phyloP scores from a whole-genome alignment of 2,888 invertebrate species.

The Drepana falcataria region DNA sequence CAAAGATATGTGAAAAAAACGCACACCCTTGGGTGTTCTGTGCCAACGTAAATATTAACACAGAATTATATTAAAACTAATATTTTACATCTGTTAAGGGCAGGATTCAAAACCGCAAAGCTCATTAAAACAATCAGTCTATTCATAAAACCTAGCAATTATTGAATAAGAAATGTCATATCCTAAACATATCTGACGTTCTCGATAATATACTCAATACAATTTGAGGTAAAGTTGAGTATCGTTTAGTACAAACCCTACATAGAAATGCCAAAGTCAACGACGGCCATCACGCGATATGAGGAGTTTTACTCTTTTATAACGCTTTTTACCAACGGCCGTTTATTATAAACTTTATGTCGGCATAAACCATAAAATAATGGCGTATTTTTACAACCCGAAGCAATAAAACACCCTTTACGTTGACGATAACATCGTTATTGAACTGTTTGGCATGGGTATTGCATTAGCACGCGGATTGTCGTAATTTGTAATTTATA shows the following conservation, averaged over 20 bases:
- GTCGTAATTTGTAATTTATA: background rate
- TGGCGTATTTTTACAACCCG: slow-evolving; percentile 67
- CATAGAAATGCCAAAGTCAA: slow-evolving; percentile 15
- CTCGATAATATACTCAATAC: no score
- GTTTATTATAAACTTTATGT: slow-evolving; percentile 75
- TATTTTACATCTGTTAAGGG: no score
- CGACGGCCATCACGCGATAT: slow-evolving; percentile 46
- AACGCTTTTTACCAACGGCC: slow-evolving; percentile 56
- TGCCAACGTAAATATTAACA: no score
- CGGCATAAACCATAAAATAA: slow-evolving; percentile 70
- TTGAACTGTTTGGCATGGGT: slow-evolving; percentile 36
- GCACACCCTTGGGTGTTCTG: no score
- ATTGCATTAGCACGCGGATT: slow-evolving; percentile 27
- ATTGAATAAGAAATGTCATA: no score
- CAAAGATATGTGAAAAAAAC: no score
- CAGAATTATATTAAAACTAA: no score
- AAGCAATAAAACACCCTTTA: slow-evolving; percentile 72
- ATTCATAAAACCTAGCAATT: no score
- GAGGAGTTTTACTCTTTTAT: slow-evolving; percentile 44
- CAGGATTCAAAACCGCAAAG: no score
- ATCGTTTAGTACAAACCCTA: background rate
- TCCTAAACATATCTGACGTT: no score
- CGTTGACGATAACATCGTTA: slow-evolving; percentile 54
- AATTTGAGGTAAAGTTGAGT: background rate
- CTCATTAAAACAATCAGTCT: no score